Conservation (phyloP, 2,113 vertebrate genomes). For the Clarias batrachus region DNA sequence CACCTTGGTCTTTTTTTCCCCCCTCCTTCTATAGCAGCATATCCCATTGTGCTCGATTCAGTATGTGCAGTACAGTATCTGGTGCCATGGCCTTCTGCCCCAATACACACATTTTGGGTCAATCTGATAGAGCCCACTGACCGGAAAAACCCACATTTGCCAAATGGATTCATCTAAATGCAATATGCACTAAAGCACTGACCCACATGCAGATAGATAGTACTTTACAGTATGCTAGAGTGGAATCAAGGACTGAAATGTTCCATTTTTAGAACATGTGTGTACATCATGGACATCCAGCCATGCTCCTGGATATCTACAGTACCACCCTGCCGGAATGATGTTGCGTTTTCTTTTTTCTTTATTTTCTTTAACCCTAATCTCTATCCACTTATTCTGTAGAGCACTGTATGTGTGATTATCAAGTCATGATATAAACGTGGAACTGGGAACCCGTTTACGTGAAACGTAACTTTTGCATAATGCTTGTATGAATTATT, state of each 20-base stretch:
- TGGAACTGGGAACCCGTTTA: background rate
- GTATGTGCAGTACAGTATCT: background rate
- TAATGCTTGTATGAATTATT: background rate
- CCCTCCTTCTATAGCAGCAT: background rate
- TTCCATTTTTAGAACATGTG: background rate
- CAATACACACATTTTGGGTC: slow-evolving; percentile 4
- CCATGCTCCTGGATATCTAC: background rate
- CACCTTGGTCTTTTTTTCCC: background rate
- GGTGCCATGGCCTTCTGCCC: background rate
- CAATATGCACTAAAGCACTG: slow-evolving; percentile 18
- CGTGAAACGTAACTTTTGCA: background rate
- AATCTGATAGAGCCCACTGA: slow-evolving; percentile 29
- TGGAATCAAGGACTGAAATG: background rate
- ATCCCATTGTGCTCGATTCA: background rate
- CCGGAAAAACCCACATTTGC: slow-evolving; percentile 37
- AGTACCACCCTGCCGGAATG: background rate
- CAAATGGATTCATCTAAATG: slow-evolving; percentile 18
- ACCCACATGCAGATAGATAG: background rate
- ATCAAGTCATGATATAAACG: background rate
- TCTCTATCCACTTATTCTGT: background rate
- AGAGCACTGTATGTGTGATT: background rate
- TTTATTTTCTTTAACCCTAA: background rate
- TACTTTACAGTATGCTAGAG: background rate
- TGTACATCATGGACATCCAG: background rate
- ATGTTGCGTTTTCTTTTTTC: too few relatives aligned